Percentiles rank a stretch among this genome's conserved stretches.
These are phyloP conservation scores for Harpalus rubripes DNA, from an alignment of 2,888 invertebrate species.

Conservation along the genomic window DNA sequence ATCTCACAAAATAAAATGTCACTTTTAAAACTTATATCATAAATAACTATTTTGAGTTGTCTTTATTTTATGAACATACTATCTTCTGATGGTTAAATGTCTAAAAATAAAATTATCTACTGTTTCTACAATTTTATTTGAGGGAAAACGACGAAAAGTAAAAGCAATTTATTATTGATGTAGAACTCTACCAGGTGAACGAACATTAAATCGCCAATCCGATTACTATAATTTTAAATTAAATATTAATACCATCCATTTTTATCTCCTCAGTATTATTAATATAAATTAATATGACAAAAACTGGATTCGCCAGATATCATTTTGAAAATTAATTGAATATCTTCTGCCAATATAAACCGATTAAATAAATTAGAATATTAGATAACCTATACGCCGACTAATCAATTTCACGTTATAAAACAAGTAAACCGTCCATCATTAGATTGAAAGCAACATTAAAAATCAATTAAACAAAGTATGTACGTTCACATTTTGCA, in stretches of 20 bases:
- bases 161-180: slow-evolving; percentile 42
- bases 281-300: slow-evolving; percentile 1
- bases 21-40: no score
- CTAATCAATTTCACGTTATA: not conserved
- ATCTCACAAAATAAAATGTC: no score
- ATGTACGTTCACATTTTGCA: not conserved
- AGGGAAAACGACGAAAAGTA: slow-evolving; percentile 7
- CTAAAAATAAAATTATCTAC: no score
- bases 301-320: slow-evolving; percentile 6
- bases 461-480: slow-evolving; percentile 49
- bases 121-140: not conserved
- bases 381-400: slow-evolving; percentile 6
- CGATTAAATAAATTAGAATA: slow-evolving; percentile 25
- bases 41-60: no score
- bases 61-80: no score
- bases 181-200: slow-evolving; percentile 1
- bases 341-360: not conserved
- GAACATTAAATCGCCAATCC: slow-evolving; percentile 20
- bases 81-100: no score
- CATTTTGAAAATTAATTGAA: slow-evolving; percentile 26
- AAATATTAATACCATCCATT: slow-evolving; percentile 44
- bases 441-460: slow-evolving; percentile 35
- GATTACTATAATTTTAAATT: slow-evolving; percentile 37
- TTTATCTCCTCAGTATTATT: not conserved
- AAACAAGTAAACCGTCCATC: slow-evolving; percentile 18